Evolutionary conservation across 2,113 vertebrate species (phyloP).

Genomic region (Podarcis muralis): DNA sequence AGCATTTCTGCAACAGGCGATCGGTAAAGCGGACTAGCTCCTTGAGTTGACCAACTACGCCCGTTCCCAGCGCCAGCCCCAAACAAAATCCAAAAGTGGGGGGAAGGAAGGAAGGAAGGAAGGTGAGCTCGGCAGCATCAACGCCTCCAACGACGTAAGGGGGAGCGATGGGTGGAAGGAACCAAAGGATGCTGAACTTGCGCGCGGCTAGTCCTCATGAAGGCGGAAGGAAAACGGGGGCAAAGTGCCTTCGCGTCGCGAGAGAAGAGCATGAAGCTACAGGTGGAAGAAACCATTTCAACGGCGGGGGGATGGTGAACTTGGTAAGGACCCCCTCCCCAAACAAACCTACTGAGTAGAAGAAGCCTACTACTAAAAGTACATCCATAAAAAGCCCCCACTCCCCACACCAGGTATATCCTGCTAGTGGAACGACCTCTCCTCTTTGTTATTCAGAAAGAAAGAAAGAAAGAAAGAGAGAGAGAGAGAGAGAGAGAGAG

Average conservation of each 20-base stretch:
- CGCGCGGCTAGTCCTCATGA: slow-evolving; percentile 4
- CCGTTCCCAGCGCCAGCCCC: background rate
- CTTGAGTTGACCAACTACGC: background rate
- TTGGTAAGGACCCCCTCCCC: background rate
- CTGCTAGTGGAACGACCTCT: background rate
- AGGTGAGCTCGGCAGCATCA: background rate
- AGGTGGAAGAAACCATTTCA: background rate
- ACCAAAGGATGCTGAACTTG: too few species aligned
- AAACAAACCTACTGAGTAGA: too few species aligned
- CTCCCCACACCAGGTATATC: background rate
- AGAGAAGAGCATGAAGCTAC: background rate
- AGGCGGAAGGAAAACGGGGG: too few species aligned
- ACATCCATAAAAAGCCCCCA: background rate
- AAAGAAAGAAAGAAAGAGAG: background rate
- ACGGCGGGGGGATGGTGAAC: background rate
- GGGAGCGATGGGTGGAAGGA: background rate
- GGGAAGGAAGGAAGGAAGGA: background rate
- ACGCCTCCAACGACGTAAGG: background rate
- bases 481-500: background rate
- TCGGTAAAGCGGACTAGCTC: background rate
- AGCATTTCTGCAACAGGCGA: too few species aligned
- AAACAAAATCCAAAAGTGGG: background rate
- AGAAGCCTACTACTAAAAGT: background rate
- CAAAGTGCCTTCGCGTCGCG: background rate
- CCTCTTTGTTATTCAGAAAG: background rate